A percentile compares a stretch with the other conserved stretches of the same genome.
These are phyloP conservation scores for Pachycephala philippinensis DNA, from an alignment of 2,113 vertebrate genomes.

Conservation along the genomic window DNA sequence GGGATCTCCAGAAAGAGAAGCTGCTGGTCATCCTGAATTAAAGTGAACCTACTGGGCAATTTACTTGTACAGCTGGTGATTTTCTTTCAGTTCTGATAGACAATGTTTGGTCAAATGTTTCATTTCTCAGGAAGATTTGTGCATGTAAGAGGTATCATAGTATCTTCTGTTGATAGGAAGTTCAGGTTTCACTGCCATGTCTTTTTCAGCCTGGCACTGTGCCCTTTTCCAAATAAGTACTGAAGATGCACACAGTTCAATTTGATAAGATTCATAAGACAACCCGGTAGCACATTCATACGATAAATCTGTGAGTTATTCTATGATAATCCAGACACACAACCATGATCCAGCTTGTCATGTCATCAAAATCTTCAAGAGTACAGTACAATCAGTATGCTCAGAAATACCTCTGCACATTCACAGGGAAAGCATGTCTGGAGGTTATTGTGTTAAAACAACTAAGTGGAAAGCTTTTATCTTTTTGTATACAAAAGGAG, in stretches of 20 bases:
- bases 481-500: not conserved
- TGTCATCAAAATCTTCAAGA: not conserved
- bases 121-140: not conserved
- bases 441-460: not conserved
- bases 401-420: not conserved
- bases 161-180: not conserved
- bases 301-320: not conserved
- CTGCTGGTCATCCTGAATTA: not conserved
- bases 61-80: not conserved
- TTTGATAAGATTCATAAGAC: not conserved
- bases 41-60: not conserved
- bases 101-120: not conserved
- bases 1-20: not conserved
- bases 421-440: not conserved
- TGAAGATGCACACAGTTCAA: not conserved
- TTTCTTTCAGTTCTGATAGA: not conserved
- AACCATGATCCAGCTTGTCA: not conserved
- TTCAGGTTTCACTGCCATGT: not conserved
- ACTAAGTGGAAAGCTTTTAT: not conserved
- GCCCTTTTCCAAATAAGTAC: not conserved
- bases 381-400: not conserved
- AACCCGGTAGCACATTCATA: not conserved
- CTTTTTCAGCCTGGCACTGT: not conserved
- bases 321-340: not conserved
- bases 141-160: accelerated